Evolutionary conservation across 1,140 invertebrate genomes (phyloP), one percentile per base, ranked within the genome.

Genomic region (Micrasema minimum): DNA sequence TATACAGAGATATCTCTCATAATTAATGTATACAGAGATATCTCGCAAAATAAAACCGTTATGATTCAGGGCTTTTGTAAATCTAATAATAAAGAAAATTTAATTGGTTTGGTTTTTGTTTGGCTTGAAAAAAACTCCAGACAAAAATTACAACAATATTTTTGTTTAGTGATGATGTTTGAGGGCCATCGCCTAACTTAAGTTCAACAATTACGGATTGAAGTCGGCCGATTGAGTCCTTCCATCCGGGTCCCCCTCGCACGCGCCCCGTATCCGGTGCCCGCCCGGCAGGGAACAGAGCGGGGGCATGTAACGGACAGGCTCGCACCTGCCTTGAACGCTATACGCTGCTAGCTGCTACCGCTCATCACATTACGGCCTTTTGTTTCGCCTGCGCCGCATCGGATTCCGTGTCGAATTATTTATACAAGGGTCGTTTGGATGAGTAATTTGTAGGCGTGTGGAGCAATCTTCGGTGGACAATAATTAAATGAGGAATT

Each of bases 221-320:
- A 57, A 37, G 53, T 31, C 26, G 53, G n/a, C 48, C 20, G 53
- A 57, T 57, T 57, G 53, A 57, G 53, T n/a, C 20, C 53, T 35
- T 35, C 14, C n/a, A 37, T n/a, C n/a, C n/a, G n/a, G n/a, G n/a
- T 10, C 11, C n/a, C 53, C 53, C 53, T 57, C 53, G 53, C 53
- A 57, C 53, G 53, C 53, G 53, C 53, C 14, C 26, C 23, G 14
- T 37, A 35, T 57, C 53, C 53, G 53, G 53, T 57, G 50, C 22
- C 4, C 50, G 53, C 26, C 53, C 53, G 37, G 37, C 31, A n/a
- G n/a, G 26, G 35, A 57, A 57, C 53, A 31, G 53, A 23, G 26
- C 31, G 53, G 43, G n/a, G n/a, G 43, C 9, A 45, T 45, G 12
- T 12, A 3, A 10, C 4, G 12, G 16, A n/a, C n/a, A 12, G 41